These are phyloP conservation scores for Microcaecilia unicolor DNA, from an alignment of 2,797 vertebrate genomes.

Conservation along the genomic window DNA sequence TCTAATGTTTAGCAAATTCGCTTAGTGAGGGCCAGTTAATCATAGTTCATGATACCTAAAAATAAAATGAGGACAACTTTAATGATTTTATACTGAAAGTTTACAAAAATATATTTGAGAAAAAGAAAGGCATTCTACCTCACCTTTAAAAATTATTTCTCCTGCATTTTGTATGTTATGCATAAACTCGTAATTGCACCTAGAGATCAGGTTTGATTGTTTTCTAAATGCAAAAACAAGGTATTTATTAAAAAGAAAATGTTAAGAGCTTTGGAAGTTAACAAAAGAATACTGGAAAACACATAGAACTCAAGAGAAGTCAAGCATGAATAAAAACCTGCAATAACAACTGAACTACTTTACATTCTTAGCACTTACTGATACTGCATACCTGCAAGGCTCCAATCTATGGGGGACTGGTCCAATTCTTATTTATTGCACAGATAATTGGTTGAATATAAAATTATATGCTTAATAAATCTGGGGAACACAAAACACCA, in stretches of 20 bases:
- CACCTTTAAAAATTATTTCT: too few relatives aligned
- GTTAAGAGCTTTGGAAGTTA: conserved; percentile 19
- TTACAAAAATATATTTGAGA: too few relatives aligned
- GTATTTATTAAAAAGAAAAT: too few relatives aligned
- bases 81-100: too few relatives aligned
- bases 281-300: conserved; percentile 12
- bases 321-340: conserved; percentile 1
- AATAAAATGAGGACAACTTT: too few relatives aligned
- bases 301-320: background rate
- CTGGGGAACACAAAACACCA: conserved; percentile 60
- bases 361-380: conserved; percentile 11
- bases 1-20: too few relatives aligned
- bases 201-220: background rate
- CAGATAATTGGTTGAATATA: conserved; percentile 53
- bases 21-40: too few relatives aligned
- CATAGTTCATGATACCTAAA: too few relatives aligned
- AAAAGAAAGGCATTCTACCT: too few relatives aligned
- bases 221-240: background rate
- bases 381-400: conserved; percentile 18
- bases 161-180: background rate
- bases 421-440: conserved; percentile 68
- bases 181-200: background rate
- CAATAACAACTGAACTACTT: conserved; percentile 22
- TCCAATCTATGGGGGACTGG: conserved; percentile 20
- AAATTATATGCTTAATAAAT: conserved; percentile 56